A percentile compares a stretch with the other conserved stretches of the same genome.
These are phyloP conservation scores for Isurus oxyrinchus DNA, from an alignment of 2,113 vertebrate genomes.

Conservation along the genomic window DNA sequence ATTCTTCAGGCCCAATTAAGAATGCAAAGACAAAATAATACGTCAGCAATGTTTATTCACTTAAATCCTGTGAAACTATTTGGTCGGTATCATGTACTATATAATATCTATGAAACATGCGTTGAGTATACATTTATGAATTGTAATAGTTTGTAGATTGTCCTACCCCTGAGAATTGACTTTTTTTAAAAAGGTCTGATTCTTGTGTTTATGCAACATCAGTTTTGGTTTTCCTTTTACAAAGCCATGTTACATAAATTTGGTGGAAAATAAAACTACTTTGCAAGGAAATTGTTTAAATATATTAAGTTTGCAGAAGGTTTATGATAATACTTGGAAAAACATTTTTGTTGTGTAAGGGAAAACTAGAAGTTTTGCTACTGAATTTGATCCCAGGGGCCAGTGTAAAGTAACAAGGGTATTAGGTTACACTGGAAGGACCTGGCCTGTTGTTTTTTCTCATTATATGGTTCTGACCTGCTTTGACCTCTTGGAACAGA, in stretches of 20 bases:
- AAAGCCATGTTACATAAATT: background rate
- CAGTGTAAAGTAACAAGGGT: slow-evolving; percentile 66
- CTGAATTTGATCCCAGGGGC: slow-evolving; percentile 61
- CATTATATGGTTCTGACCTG: slow-evolving; percentile 76
- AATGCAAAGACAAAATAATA: background rate
- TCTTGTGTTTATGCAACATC: background rate
- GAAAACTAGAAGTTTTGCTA: slow-evolving; percentile 48
- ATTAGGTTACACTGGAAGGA: slow-evolving; percentile 71
- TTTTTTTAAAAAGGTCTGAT: background rate
- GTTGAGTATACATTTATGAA: background rate
- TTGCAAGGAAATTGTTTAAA: background rate
- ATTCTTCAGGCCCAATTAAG: background rate
- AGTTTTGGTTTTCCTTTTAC: background rate
- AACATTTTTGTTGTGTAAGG: background rate
- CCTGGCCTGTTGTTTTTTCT: slow-evolving; percentile 75
- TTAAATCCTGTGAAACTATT: background rate
- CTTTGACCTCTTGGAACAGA: slow-evolving; percentile 63
- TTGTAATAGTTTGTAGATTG: background rate
- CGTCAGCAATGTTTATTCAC: background rate
- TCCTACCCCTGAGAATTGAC: background rate
- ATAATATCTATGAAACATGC: background rate
- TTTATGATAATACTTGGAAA: slow-evolving; percentile 43
- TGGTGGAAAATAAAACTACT: background rate
- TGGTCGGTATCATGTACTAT: background rate
- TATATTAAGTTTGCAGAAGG: background rate